Conservation (phyloP, 1,140 invertebrate genomes). For the Venturia canescens region DNA sequence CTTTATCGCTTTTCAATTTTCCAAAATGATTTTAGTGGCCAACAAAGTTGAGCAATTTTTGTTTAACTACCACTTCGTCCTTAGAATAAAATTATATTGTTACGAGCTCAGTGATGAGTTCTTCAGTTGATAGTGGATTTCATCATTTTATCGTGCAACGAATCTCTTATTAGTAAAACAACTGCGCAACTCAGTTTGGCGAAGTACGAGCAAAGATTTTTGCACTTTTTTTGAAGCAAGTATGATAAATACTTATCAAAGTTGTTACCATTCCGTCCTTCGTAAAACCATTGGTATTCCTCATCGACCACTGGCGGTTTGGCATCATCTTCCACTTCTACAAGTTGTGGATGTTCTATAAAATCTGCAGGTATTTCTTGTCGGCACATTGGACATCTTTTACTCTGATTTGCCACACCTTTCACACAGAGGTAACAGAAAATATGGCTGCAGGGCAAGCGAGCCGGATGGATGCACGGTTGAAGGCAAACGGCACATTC, state of each 20-base stretch:
- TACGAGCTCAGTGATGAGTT: too few relatives aligned
- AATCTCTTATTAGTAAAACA: not conserved
- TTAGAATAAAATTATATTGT: too few relatives aligned
- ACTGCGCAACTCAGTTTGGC: not conserved
- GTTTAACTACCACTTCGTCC: too few relatives aligned
- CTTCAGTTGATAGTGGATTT: too few relatives aligned
- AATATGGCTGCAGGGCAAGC: conserved; percentile 94
- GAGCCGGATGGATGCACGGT: conserved; percentile 90
- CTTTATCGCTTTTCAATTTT: not conserved
- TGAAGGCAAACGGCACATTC: conserved; percentile 97
- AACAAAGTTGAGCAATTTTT: conserved; percentile 2
- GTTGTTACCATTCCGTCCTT: conserved; percentile 90
- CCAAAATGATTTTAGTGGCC: not conserved
- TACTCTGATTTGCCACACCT: conserved; percentile 91
- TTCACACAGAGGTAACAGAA: conserved; percentile 98
- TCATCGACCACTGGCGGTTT: conserved; percentile 80
- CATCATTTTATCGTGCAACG: too few relatives aligned
- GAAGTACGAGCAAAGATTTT: conserved; percentile 1
- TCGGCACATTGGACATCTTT: conserved; percentile 91
- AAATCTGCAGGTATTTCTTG: conserved; percentile 90
- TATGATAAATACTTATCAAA: not conserved
- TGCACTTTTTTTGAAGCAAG: not conserved
- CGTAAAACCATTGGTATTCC: conserved; percentile 96
- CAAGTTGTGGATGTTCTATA: conserved; percentile 88
- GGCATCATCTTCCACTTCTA: conserved; percentile 79